Evolutionary conservation across 2,113 vertebrate genomes (phyloP).

Genomic region (Orcinus orca): DNA sequence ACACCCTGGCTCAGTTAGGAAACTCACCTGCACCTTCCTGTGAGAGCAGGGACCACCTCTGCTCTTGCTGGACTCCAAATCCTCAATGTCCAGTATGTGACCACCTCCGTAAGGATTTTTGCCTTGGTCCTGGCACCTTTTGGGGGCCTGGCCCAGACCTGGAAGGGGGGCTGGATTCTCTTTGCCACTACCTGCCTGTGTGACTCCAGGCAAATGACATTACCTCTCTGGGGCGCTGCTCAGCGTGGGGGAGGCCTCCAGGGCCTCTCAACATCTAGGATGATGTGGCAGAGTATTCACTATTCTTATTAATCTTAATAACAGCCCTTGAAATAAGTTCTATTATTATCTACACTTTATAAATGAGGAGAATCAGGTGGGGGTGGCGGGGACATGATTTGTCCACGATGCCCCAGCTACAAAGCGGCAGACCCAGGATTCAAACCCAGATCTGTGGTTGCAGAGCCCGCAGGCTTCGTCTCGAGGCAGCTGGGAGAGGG

Average conservation of each 20-base stretch:
- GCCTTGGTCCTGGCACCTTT: not conserved
- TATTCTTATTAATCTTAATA: constrained; percentile 31
- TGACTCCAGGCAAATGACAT: not conserved
- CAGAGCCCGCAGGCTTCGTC: no score
- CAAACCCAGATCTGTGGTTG: not conserved
- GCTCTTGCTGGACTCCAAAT: not conserved
- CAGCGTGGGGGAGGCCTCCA: not conserved
- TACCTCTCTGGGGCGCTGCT: not conserved
- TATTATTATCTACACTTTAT: constrained; percentile 54
- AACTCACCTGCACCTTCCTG: not conserved
- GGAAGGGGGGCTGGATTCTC: not conserved
- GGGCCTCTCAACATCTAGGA: not conserved
- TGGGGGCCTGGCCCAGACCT: not conserved
- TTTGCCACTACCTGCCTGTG: not conserved
- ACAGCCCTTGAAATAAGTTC: constrained; percentile 48
- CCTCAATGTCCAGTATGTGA: accelerated
- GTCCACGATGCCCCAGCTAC: constrained; percentile 26
- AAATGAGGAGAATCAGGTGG: not conserved
- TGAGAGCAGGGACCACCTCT: not conserved
- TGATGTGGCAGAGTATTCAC: not conserved
- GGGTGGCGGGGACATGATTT: constrained; percentile 1
- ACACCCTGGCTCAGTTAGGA: not conserved
- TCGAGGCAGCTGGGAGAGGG: accelerated
- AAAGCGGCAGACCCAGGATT: not conserved
- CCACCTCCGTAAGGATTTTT: accelerated